Percentiles rank a stretch among this genome's conserved stretches.
phyloP scores from a whole-genome alignment of 2,797 vertebrate genomes.

The Glossophaga mutica region DNA sequence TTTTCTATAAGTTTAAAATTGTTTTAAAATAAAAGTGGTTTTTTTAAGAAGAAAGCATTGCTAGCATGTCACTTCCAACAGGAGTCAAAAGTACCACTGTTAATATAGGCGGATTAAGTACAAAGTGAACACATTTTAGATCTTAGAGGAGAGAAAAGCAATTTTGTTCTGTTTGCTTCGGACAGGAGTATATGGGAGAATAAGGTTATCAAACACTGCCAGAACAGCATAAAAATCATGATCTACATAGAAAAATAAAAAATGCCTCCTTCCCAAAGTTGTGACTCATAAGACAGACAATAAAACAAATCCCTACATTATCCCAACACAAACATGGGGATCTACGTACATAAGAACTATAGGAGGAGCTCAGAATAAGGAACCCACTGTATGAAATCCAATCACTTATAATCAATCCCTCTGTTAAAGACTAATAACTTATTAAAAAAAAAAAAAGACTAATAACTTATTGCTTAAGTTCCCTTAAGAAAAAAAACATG shows the following conservation, averaged over 20 bases:
- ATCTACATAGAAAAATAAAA: background rate
- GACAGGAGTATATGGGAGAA: background rate
- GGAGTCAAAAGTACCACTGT: background rate
- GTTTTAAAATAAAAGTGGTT: constrained; percentile 14
- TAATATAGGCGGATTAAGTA: background rate
- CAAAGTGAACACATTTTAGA: background rate
- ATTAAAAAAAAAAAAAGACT: background rate
- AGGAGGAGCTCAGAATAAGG: background rate
- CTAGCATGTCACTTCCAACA: background rate
- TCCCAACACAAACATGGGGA: background rate
- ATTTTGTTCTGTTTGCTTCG: background rate
- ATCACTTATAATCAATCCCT: constrained; percentile 21
- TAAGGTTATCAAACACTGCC: background rate
- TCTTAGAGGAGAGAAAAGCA: background rate
- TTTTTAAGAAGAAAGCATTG: background rate
- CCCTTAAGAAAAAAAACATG: constrained; percentile 1
- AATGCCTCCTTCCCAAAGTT: background rate
- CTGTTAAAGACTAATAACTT: background rate
- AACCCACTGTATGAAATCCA: background rate
- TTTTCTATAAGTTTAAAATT: constrained; percentile 19
- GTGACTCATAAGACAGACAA: background rate
- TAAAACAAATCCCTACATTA: constrained; percentile 25
- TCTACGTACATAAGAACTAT: background rate
- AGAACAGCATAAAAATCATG: constrained; percentile 8
- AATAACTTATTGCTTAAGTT: background rate